Evolutionary conservation across 2,113 vertebrate species (phyloP).

Genomic region (Catharus bicknelli): DNA sequence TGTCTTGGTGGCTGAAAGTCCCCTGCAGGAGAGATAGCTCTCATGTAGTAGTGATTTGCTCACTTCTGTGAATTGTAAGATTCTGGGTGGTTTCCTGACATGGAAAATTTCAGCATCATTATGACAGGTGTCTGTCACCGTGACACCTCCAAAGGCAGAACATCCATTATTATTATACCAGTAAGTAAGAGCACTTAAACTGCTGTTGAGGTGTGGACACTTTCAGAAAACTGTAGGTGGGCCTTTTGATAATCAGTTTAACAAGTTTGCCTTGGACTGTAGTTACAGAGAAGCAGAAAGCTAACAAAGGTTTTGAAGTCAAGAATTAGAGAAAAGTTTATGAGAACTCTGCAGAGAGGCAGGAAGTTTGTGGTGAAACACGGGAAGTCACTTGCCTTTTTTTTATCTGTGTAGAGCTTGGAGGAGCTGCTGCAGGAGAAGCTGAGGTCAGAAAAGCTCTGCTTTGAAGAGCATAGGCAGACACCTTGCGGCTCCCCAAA

Average conservation of each 20-base stretch:
- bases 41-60: not conserved
- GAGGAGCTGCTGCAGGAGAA: not conserved
- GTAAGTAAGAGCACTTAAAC: not conserved
- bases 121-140: not conserved
- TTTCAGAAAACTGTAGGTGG: not conserved
- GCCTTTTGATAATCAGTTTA: not conserved
- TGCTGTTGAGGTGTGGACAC: not conserved
- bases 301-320: not conserved
- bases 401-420: not conserved
- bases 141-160: not conserved
- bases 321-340: not conserved
- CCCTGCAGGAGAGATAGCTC: not conserved
- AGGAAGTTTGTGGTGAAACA: conserved; percentile 48
- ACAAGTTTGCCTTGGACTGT: not conserved
- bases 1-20: not conserved
- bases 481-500: not conserved
- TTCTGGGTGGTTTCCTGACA: not conserved
- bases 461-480: not conserved
- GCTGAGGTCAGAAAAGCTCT: not conserved
- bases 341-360: not conserved
- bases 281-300: not conserved
- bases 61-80: not conserved
- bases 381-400: conserved; percentile 1
- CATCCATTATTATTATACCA: not conserved
- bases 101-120: not conserved